These are phyloP conservation scores for Mesorhabditis spiculigera DNA, from an alignment of 2,888 invertebrate genomes.

Conservation along the genomic window DNA sequence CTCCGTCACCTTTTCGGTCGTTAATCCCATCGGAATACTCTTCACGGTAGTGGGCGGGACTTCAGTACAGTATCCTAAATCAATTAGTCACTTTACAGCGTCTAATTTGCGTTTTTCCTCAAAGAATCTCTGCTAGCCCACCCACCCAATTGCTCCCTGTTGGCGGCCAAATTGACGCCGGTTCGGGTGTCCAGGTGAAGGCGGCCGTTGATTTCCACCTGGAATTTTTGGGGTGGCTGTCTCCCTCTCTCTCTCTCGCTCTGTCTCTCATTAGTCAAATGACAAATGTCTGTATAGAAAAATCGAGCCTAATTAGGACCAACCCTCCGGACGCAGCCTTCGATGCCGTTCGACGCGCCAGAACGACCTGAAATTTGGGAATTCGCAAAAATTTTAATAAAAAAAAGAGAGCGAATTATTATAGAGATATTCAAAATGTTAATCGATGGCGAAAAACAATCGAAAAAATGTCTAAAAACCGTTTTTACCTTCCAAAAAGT, in stretches of 20 bases:
- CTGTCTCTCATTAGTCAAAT: too few relatives aligned
- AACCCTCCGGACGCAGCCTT: not conserved
- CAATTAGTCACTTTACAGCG: too few relatives aligned
- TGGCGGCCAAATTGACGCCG: slow-evolving; percentile 27
- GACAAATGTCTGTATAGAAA: too few relatives aligned
- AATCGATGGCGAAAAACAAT: too few relatives aligned
- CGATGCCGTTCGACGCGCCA: not conserved
- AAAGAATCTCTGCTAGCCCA: not conserved
- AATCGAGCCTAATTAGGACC: too few relatives aligned
- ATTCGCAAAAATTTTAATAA: too few relatives aligned
- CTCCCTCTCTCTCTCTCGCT: too few relatives aligned
- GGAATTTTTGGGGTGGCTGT: not conserved
- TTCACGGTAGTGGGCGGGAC: not conserved
- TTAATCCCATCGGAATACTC: too few relatives aligned
- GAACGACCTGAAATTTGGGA: not conserved
- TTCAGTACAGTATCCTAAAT: slow-evolving; percentile 25
- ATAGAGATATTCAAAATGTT: too few relatives aligned
- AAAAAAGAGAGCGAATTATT: not conserved
- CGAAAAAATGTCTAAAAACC: not conserved
- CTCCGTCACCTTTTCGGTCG: too few relatives aligned
- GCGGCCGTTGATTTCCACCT: slow-evolving; percentile 32
- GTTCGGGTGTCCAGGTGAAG: slow-evolving; percentile 23
- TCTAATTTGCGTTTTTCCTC: not conserved
- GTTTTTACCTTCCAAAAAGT: slow-evolving; percentile 20
- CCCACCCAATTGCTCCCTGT: slow-evolving; percentile 21